Percentiles rank a stretch among this genome's conserved stretches.
Conservation (phyloP, 2,113 vertebrate species). For the Chamaea fasciata region DNA sequence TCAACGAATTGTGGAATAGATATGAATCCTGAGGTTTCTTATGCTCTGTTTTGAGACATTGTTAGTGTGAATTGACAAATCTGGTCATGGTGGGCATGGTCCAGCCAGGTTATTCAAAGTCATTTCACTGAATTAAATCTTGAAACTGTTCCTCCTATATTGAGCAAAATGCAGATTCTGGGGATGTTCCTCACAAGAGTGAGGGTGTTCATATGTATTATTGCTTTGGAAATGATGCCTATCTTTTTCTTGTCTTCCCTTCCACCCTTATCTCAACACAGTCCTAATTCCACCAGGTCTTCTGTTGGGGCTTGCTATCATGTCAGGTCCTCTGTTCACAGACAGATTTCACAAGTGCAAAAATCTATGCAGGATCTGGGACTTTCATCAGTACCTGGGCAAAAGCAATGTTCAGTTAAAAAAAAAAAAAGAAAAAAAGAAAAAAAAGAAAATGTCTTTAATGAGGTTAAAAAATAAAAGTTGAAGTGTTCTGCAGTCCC, state of each 20-base stretch:
- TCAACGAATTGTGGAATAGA: background rate
- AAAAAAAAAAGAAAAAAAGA: background rate
- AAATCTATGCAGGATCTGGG: background rate
- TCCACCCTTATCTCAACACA: background rate
- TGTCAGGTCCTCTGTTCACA: background rate
- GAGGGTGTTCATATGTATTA: background rate
- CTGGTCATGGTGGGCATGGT: background rate
- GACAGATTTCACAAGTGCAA: background rate
- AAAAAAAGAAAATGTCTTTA: background rate
- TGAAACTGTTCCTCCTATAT: background rate
- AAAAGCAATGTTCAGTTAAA: background rate
- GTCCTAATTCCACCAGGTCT: background rate
- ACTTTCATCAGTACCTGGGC: background rate
- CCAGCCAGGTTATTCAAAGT: background rate
- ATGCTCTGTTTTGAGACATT: background rate
- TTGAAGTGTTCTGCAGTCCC: background rate
- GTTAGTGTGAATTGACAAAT: background rate
- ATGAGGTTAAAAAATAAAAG: background rate
- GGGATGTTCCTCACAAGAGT: background rate
- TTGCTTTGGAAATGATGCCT: background rate
- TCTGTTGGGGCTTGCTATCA: background rate
- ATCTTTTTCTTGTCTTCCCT: background rate
- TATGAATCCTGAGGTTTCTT: background rate
- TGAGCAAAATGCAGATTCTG: background rate
- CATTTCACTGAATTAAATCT: background rate